These are phyloP conservation scores for Catharus fuscescens DNA, from an alignment of 2,113 vertebrate genomes.

Conservation along the genomic window DNA sequence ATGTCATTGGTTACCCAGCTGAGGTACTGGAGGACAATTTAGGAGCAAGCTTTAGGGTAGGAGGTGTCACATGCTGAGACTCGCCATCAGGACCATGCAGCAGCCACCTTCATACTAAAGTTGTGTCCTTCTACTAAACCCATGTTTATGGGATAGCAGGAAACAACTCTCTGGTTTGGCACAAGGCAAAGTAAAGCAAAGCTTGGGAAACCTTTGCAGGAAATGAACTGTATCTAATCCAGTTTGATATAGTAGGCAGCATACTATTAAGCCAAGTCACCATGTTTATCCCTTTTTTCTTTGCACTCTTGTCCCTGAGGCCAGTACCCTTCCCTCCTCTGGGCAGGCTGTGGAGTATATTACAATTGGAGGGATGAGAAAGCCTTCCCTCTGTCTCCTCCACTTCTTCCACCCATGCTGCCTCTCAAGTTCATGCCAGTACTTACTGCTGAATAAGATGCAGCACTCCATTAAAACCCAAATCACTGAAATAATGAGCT, in stretches of 20 bases:
- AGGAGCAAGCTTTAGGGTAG: not conserved
- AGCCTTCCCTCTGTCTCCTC: not conserved
- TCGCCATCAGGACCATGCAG: not conserved
- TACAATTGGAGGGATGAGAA: not conserved
- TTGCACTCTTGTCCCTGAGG: not conserved
- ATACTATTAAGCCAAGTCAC: slow-evolving; percentile 41
- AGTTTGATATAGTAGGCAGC: slow-evolving; percentile 25
- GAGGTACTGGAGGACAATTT: not conserved
- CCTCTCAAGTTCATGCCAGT: not conserved
- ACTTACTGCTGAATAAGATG: not conserved
- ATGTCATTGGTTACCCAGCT: not conserved
- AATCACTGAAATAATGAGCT: slow-evolving; percentile 23
- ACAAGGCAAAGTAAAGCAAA: not conserved
- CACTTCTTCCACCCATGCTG: not conserved
- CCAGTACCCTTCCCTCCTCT: not conserved
- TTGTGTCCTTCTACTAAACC: not conserved
- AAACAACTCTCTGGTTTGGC: not conserved
- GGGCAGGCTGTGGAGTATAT: not conserved
- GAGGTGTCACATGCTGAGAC: not conserved
- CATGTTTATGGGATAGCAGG: not conserved
- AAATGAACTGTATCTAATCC: slow-evolving; percentile 54
- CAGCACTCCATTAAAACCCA: slow-evolving; percentile 17
- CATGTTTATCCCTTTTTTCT: slow-evolving; percentile 26
- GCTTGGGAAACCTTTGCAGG: slow-evolving; percentile 11
- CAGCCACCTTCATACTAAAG: not conserved